A percentile compares a stretch with the other conserved stretches of the same genome.
Conservation (phyloP, 1,140 invertebrate genomes). For the Copidosoma floridanum region DNA sequence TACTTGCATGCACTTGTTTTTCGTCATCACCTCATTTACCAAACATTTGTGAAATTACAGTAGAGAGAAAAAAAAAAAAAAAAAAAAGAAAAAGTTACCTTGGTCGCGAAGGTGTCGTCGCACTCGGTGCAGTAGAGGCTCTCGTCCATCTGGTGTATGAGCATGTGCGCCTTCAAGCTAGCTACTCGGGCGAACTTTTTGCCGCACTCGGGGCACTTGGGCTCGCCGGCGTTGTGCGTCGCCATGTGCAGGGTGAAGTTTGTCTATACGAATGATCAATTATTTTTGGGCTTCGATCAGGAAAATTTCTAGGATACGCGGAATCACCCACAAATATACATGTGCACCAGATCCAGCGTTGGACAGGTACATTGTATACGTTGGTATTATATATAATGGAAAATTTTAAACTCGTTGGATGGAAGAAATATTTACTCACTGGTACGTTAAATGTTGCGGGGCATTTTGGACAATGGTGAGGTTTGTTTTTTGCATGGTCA, state of each 20-base stretch:
- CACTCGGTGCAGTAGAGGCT: constrained; percentile 68
- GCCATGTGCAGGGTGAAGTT: constrained; percentile 66
- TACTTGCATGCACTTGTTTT: too few species aligned
- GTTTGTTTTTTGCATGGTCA: constrained; percentile 65
- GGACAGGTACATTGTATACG: too few species aligned
- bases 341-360: too few species aligned
- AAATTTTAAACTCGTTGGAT: not conserved
- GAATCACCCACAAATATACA: too few species aligned
- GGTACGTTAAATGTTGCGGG: constrained; percentile 65
- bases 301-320: too few species aligned
- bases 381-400: not conserved
- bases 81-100: too few species aligned
- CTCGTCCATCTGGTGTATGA: constrained; percentile 70
- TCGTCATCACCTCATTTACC: too few species aligned
- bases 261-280: constrained; percentile 40
- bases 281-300: too few species aligned
- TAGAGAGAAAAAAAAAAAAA: too few species aligned
- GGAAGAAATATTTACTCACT: constrained; percentile 36
- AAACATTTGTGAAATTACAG: too few species aligned
- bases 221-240: constrained; percentile 58
- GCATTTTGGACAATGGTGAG: constrained; percentile 63
- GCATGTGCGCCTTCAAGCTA: constrained; percentile 70
- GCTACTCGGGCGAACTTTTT: constrained; percentile 66
- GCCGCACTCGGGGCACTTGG: constrained; percentile 66
- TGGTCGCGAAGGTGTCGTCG: constrained; percentile 66